Evolutionary conservation across 2,888 invertebrate species (phyloP).

Genomic region (Notocelia uddmanniana): DNA sequence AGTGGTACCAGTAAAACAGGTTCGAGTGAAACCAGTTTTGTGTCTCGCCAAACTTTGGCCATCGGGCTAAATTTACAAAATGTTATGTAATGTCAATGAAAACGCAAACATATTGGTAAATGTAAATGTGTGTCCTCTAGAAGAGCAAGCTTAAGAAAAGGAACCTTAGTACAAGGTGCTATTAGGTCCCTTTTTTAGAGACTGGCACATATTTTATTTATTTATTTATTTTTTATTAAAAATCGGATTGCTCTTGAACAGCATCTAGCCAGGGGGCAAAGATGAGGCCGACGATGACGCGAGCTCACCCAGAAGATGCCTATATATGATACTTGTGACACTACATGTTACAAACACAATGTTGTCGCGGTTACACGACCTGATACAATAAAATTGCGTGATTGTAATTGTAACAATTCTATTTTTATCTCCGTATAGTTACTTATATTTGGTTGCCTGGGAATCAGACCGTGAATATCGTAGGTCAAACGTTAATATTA

Average conservation of each 20-base stretch:
- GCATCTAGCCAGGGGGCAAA: too few relatives aligned
- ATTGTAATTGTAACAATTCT: neutral
- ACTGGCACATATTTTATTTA: neutral
- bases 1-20: neutral
- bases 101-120: too few relatives aligned
- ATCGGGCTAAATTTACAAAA: neutral
- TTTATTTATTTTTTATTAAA: too few relatives aligned
- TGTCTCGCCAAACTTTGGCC: slow-evolving; percentile 4
- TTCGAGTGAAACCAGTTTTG: slow-evolving; percentile 20
- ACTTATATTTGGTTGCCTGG: slow-evolving; percentile 9
- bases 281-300: too few relatives aligned
- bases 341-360: too few relatives aligned
- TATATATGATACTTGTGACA: too few relatives aligned
- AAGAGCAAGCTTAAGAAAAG: too few relatives aligned
- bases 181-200: neutral
- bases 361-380: neutral
- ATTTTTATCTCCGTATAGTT: neutral
- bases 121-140: too few relatives aligned
- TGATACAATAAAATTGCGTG: neutral
- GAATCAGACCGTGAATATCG: slow-evolving; percentile 12
- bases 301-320: too few relatives aligned
- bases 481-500: slow-evolving; percentile 6
- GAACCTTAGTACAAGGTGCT: neutral
- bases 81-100: neutral
- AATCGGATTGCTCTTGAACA: too few relatives aligned